These are phyloP conservation scores for Limenitis camilla DNA, from an alignment of 2,888 invertebrate species.

Conservation along the genomic window DNA sequence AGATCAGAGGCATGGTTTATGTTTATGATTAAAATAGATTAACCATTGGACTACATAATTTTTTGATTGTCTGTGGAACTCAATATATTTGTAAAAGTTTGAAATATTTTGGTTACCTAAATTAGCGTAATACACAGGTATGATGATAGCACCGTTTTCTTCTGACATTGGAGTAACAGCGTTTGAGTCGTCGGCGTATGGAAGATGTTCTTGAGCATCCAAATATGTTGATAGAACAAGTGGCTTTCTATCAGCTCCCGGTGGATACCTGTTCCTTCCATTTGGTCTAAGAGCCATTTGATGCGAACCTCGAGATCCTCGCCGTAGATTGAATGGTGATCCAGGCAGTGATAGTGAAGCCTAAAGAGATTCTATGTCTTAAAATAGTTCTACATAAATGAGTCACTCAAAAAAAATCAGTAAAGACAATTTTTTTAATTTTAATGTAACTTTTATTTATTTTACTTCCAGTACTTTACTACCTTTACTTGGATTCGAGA, in stretches of 20 bases:
- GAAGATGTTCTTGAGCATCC: conserved; percentile 95
- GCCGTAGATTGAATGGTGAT: conserved; percentile 94
- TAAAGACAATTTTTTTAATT: not conserved
- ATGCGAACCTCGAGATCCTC: conserved; percentile 93
- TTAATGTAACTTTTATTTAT: not conserved
- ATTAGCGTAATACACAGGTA: conserved; percentile 91
- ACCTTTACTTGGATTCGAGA: conserved; percentile 28
- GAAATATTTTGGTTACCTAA: conserved; percentile 76
- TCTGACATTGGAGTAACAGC: conserved; percentile 98
- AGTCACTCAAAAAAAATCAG: not conserved
- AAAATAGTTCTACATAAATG: conserved; percentile 23
- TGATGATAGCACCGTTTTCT: conserved; percentile 96
- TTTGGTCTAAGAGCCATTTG: conserved; percentile 90
- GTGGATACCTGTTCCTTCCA: conserved; percentile 85
- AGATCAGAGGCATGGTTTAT: too few relatives aligned
- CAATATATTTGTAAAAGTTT: too few relatives aligned
- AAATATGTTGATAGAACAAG: conserved; percentile 95
- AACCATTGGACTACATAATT: too few relatives aligned
- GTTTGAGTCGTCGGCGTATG: conserved; percentile 97
- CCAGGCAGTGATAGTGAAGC: conserved; percentile 97
- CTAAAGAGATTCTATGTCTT: conserved; percentile 70
- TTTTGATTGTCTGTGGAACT: too few relatives aligned
- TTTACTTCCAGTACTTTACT: not conserved
- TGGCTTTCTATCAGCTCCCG: conserved; percentile 92
- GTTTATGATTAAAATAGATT: too few relatives aligned